Percentiles rank a stretch among this genome's conserved stretches.
Conservation (phyloP, 2,113 vertebrate species). For the Stictonetta naevosa region DNA sequence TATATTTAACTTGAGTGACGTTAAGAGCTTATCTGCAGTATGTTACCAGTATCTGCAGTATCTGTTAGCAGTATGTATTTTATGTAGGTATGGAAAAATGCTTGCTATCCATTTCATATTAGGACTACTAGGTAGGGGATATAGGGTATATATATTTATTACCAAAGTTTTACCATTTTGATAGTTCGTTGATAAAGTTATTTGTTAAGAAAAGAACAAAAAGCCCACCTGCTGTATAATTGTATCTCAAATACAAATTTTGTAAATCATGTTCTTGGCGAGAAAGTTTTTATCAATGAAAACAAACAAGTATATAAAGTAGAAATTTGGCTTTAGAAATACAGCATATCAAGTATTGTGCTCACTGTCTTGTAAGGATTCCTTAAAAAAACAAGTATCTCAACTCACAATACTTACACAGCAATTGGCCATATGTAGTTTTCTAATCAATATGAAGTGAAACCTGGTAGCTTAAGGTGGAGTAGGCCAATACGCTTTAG, state of each 20-base stretch:
- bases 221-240: background rate
- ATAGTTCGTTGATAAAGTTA: background rate
- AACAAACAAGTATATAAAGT: background rate
- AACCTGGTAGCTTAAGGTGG: background rate
- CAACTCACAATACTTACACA: background rate
- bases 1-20: background rate
- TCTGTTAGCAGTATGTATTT: background rate
- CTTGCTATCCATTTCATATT: background rate
- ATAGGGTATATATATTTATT: background rate
- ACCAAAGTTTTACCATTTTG: background rate
- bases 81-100: background rate
- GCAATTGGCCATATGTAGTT: background rate
- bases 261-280: slow-evolving; percentile 17
- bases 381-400: background rate
- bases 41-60: too few species aligned
- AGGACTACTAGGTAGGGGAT: background rate
- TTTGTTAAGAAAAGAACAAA: background rate
- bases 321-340: background rate
- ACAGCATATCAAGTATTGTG: background rate
- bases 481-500: background rate
- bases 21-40: background rate
- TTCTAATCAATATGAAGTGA: background rate
- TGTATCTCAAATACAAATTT: background rate
- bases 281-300: background rate
- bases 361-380: background rate